phyloP scores from a whole-genome alignment of 2,113 vertebrate species.

The Sorex fumeus region DNA sequence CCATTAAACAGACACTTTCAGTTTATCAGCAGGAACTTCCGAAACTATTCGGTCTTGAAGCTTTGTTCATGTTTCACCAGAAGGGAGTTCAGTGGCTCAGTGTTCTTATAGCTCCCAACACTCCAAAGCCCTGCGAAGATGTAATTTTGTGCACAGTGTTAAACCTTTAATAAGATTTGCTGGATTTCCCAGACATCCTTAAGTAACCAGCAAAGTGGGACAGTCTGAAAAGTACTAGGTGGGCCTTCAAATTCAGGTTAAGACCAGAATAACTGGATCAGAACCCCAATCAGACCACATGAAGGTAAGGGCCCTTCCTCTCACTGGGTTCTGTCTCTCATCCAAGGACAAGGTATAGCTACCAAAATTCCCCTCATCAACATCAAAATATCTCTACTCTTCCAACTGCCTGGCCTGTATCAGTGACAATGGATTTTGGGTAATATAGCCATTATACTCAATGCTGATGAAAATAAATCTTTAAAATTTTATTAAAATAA shows the following conservation, averaged over 20 bases:
- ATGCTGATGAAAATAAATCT: background rate
- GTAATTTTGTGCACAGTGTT: background rate
- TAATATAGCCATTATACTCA: background rate
- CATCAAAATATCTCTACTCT: background rate
- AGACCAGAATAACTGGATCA: background rate
- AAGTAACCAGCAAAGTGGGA: background rate
- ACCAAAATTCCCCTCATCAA: background rate
- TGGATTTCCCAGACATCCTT: background rate
- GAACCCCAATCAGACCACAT: background rate
- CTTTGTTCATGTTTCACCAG: background rate
- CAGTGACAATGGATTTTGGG: background rate
- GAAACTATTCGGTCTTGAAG: background rate
- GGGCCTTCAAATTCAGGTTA: background rate
- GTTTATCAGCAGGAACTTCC: background rate
- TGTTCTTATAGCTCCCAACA: background rate
- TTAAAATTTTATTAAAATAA: too few relatives aligned
- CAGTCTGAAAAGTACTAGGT: background rate
- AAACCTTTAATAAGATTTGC: background rate
- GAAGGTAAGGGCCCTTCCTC: background rate
- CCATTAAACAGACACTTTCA: background rate
- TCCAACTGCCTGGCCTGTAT: background rate
- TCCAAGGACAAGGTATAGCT: background rate
- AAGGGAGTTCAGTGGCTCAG: constrained; percentile 9
- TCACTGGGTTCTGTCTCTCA: background rate
- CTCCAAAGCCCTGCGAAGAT: background rate